Evolutionary conservation across 2,113 vertebrate species (phyloP).

Genomic region (Dermatemys mawii): DNA sequence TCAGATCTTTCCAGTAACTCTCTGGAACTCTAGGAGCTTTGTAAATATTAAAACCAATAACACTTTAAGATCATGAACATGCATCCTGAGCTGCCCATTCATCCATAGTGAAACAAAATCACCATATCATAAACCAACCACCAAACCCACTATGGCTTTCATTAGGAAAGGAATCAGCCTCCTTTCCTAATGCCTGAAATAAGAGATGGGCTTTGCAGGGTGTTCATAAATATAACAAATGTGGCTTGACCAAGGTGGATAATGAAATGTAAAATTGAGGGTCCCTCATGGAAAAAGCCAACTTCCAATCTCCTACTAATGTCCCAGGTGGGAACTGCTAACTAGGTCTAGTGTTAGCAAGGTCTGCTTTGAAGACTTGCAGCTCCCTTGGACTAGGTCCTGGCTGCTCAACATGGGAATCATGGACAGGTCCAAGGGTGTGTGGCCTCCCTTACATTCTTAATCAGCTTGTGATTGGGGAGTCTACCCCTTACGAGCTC

Average conservation of each 20-base stretch:
- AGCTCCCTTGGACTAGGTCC: background rate
- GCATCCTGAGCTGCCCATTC: background rate
- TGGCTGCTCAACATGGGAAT: rapidly evolving
- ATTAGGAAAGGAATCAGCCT: constrained; percentile 15
- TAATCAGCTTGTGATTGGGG: too few species aligned
- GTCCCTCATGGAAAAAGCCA: background rate
- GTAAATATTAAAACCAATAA: background rate
- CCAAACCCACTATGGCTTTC: constrained; percentile 35
- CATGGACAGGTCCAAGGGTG: background rate
- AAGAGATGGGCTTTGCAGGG: background rate
- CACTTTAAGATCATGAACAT: background rate
- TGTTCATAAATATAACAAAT: background rate
- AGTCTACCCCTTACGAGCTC: too few species aligned
- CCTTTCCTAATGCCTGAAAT: background rate
- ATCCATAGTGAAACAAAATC: background rate
- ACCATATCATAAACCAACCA: background rate
- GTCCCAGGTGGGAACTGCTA: background rate
- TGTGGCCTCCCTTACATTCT: background rate
- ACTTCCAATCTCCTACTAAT: background rate
- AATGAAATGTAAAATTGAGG: background rate
- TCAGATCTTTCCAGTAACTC: background rate
- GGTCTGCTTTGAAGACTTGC: background rate
- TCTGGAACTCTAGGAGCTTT: background rate
- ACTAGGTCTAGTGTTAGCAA: background rate
- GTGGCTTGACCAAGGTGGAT: constrained; percentile 19